These are phyloP conservation scores for Rafetus swinhoei DNA, from an alignment of 2,113 vertebrate genomes.

Conservation along the genomic window DNA sequence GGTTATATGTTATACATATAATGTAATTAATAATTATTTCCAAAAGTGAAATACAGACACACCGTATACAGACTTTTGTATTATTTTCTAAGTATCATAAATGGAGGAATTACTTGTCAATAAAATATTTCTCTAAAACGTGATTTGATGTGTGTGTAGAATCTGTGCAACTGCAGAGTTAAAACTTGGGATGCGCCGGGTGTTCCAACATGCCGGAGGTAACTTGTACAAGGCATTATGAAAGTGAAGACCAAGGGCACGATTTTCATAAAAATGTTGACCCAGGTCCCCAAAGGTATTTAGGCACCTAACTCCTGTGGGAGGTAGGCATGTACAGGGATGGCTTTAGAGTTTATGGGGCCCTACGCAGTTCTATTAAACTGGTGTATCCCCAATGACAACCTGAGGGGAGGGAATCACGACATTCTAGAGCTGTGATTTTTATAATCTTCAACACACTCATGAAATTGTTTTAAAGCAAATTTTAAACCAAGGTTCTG, in stretches of 20 bases:
- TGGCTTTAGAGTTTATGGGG: no score
- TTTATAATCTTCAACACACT: no score
- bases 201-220: accelerated
- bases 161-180: neutral
- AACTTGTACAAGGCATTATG: neutral
- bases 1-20: conserved; percentile 65
- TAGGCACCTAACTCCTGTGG: neutral
- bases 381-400: no score
- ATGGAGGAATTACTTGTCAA: neutral
- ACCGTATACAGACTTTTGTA: conserved; percentile 35
- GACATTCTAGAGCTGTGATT: no score
- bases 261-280: neutral
- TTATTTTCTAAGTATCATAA: neutral
- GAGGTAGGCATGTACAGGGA: neutral
- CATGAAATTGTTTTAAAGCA: no score
- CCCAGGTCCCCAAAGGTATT: neutral
- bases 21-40: neutral
- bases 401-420: no score
- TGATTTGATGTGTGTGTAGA: accelerated
- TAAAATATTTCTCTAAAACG: neutral
- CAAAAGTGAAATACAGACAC: conserved; percentile 1
- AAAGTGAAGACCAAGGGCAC: neutral
- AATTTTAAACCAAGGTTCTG: no score
- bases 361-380: no score
- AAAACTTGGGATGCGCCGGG: accelerated